phyloP scores from a whole-genome alignment of 2,113 vertebrate genomes.

The Coturnix japonica region DNA sequence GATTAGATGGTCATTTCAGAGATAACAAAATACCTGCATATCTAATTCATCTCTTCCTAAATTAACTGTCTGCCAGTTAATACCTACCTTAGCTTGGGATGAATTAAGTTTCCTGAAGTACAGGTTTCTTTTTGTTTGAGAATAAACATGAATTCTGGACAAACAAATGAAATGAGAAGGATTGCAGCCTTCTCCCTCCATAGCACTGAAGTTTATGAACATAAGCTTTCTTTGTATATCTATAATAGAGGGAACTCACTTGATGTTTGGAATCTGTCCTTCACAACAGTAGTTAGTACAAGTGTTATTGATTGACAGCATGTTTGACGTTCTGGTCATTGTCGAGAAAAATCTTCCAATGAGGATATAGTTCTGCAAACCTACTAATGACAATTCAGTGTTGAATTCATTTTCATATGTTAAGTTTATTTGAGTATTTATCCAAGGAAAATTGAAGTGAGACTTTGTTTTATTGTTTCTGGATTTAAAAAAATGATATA shows the following conservation, averaged over 20 bases:
- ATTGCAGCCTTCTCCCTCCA: neutral
- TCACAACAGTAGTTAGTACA: neutral
- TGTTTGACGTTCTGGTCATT: neutral
- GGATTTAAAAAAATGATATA: neutral
- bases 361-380: neutral
- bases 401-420: neutral
- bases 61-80: neutral
- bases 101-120: neutral
- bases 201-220: neutral
- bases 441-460: neutral
- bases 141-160: neutral
- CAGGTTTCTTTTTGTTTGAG: neutral
- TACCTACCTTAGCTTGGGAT: neutral
- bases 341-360: neutral
- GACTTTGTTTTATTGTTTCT: slow-evolving; percentile 12
- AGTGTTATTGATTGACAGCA: neutral
- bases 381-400: neutral
- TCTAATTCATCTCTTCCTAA: slow-evolving; percentile 5
- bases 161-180: neutral
- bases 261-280: neutral
- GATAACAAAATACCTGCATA: neutral
- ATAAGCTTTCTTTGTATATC: neutral
- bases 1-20: neutral
- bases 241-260: neutral
- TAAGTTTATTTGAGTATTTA: neutral